Conservation (phyloP, 2,113 vertebrate species). For the Aplodontia rufa region DNA sequence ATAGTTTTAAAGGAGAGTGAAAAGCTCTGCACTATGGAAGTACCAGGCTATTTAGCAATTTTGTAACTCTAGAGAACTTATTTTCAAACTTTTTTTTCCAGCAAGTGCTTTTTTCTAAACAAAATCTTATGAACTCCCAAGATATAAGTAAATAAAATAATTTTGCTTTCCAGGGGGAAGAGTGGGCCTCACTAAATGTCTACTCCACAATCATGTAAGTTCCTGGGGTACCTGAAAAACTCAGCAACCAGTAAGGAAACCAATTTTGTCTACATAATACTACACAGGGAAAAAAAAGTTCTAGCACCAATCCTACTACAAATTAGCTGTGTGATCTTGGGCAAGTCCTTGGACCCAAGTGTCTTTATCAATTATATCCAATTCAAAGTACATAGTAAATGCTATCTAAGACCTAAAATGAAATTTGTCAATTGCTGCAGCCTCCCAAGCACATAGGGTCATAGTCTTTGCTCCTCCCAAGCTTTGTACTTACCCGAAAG, state of each 20-base stretch:
- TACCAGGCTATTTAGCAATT: neutral
- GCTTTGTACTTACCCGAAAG: neutral
- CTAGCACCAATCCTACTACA: neutral
- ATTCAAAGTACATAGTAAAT: neutral
- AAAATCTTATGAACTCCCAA: neutral
- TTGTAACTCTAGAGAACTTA: conserved; percentile 26
- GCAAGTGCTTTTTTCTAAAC: neutral
- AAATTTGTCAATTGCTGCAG: neutral
- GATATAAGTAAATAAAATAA: neutral
- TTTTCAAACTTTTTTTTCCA: neutral
- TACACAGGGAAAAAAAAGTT: neutral
- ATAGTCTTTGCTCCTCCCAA: neutral
- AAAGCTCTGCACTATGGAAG: neutral
- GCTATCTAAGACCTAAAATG: neutral
- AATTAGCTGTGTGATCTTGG: neutral
- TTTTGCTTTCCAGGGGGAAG: neutral
- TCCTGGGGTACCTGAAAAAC: neutral
- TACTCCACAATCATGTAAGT: neutral
- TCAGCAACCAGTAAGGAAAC: neutral
- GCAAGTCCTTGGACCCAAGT: neutral
- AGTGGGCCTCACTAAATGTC: neutral
- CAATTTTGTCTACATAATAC: neutral
- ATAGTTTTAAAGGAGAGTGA: conserved; percentile 23
- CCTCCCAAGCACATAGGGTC: neutral
- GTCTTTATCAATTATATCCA: neutral